Percentiles rank a stretch among this genome's conserved stretches.
These are phyloP conservation scores for Idaea straminata DNA, from an alignment of 2,888 invertebrate species.

Conservation along the genomic window DNA sequence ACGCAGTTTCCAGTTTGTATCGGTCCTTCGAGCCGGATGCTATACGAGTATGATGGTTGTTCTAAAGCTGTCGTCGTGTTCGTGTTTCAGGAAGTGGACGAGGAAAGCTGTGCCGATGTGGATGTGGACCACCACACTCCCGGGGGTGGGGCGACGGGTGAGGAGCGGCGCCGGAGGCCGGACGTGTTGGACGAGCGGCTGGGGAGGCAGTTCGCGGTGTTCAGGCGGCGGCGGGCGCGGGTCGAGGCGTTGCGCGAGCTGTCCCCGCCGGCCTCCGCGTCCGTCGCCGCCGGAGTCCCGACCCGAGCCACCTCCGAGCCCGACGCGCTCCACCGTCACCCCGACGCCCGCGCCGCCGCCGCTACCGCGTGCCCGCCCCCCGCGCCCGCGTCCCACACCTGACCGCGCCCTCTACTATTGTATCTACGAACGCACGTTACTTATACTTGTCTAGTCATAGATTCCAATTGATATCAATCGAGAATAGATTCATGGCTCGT, in stretches of 20 bases:
- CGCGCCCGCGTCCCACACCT: background rate
- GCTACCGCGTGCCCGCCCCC: background rate
- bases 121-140: too few species aligned
- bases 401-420: background rate
- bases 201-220: constrained; percentile 62
- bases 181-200: constrained; percentile 58
- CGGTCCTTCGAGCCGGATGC: background rate
- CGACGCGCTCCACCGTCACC: constrained; percentile 20
- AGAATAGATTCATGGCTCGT: background rate
- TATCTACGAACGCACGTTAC: background rate
- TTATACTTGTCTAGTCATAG: too few species aligned
- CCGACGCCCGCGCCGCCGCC: constrained; percentile 2
- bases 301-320: constrained; percentile 42
- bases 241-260: constrained; percentile 35
- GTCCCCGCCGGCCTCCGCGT: constrained; percentile 17
- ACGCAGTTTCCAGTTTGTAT: background rate
- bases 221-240: constrained; percentile 56
- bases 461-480: too few species aligned
- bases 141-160: constrained; percentile 19
- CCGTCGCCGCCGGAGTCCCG: too few species aligned
- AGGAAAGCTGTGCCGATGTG: constrained; percentile 77
- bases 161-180: constrained; percentile 57
- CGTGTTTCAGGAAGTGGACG: constrained; percentile 83
- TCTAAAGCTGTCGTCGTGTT: background rate
- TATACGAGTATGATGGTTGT: background rate